Conservation (phyloP, 2,888 invertebrate species). For the Teleogryllus oceanicus region DNA sequence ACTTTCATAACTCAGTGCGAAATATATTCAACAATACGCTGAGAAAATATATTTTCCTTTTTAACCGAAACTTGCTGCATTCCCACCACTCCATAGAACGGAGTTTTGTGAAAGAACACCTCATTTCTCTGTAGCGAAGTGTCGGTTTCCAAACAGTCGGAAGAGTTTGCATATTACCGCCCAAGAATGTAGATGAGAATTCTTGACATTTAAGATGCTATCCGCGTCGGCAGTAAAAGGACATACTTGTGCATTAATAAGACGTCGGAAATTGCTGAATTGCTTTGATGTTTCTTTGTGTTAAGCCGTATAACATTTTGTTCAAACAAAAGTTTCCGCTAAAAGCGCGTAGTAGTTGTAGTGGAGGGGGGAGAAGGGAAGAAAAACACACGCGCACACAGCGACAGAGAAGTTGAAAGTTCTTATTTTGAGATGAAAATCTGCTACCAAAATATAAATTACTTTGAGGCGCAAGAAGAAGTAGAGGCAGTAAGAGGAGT, state of each 20-base stretch:
- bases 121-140: not conserved
- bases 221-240: not conserved
- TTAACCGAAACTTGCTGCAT: too few relatives aligned
- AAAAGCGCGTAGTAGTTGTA: constrained; percentile 6
- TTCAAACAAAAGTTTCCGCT: not conserved
- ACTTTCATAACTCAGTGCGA: too few relatives aligned
- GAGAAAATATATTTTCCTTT: too few relatives aligned
- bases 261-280: not conserved
- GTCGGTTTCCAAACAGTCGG: not conserved
- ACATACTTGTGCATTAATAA: not conserved
- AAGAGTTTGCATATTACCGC: constrained; percentile 2
- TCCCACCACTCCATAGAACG: too few relatives aligned
- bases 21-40: too few relatives aligned
- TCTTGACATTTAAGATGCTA: constrained; percentile 1
- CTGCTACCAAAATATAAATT: constrained; percentile 18
- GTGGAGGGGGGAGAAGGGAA: not conserved
- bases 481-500: not conserved
- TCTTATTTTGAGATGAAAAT: constrained; percentile 3
- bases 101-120: too few relatives aligned
- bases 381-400: not conserved
- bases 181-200: not conserved
- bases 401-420: constrained; percentile 5
- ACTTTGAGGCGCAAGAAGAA: not conserved
- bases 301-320: constrained; percentile 9
- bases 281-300: constrained; percentile 18